A percentile compares a stretch with the other conserved stretches of the same genome.
Evolutionary conservation across 1,140 invertebrate genomes (phyloP).

Genomic region (Temnothorax nylanderi): DNA sequence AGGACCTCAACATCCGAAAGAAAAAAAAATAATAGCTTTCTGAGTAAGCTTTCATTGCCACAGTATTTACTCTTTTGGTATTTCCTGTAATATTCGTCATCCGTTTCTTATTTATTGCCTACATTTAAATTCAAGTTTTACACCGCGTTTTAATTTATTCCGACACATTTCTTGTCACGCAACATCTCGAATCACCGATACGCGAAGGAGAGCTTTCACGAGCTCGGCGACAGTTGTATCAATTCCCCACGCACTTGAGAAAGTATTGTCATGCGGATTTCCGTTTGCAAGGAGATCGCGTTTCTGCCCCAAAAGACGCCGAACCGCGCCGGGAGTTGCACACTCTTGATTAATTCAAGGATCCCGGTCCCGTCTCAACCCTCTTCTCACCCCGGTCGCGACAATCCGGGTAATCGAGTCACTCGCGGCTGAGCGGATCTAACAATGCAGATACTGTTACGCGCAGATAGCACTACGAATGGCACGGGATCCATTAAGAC

Average conservation of each 20-base stretch:
- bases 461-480: conserved; percentile 59
- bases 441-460: conserved; percentile 54
- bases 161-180: not conserved
- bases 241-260: conserved; percentile 8
- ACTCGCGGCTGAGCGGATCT: conserved; percentile 26
- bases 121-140: not conserved
- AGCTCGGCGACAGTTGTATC: conserved; percentile 39
- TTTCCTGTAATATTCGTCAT: not conserved
- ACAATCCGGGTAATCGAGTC: conserved; percentile 66
- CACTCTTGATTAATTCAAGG: conserved; percentile 63
- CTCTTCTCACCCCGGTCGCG: not conserved
- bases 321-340: conserved; percentile 25
- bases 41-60: not conserved
- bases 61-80: not conserved
- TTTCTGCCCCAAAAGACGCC: conserved; percentile 10
- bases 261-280: conserved; percentile 40
- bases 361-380: not conserved
- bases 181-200: not conserved
- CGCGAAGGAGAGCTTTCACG: conserved; percentile 1
- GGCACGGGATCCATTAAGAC: conserved; percentile 59
- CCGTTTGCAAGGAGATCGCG: conserved; percentile 22
- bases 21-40: not conserved
- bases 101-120: not conserved
- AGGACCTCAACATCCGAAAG: not conserved
- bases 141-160: not conserved